These are phyloP conservation scores for Tapirus indicus DNA, from an alignment of 2,797 vertebrate genomes.

Conservation along the genomic window DNA sequence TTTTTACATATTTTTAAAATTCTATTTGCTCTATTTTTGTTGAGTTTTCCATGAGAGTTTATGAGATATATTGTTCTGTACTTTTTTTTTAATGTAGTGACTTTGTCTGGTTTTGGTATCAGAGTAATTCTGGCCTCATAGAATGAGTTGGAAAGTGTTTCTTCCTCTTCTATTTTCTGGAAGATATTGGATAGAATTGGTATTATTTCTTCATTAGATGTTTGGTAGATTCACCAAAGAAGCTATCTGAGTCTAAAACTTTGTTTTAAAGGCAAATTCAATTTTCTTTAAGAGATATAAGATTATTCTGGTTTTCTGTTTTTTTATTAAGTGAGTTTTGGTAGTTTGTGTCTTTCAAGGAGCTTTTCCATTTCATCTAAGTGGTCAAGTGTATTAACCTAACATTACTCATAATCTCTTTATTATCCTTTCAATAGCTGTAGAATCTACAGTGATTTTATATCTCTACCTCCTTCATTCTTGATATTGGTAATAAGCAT, in stretches of 20 bases:
- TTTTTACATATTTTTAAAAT: neutral
- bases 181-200: neutral
- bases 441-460: neutral
- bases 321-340: neutral
- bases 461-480: neutral
- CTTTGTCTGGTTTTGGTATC: neutral
- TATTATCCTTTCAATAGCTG: neutral
- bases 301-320: neutral
- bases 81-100: neutral
- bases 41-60: neutral
- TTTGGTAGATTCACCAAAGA: neutral
- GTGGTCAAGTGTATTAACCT: neutral
- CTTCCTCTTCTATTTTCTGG: neutral
- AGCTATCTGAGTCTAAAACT: neutral
- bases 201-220: neutral
- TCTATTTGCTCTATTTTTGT: neutral
- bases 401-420: neutral
- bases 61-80: neutral
- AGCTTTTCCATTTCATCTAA: neutral
- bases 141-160: neutral
- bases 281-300: neutral
- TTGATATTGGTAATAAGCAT: neutral
- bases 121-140: neutral
- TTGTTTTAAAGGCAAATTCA: neutral
- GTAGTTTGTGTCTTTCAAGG: neutral